These are phyloP conservation scores for Macrophya annulata DNA, from an alignment of 2,888 invertebrate species.

Conservation along the genomic window DNA sequence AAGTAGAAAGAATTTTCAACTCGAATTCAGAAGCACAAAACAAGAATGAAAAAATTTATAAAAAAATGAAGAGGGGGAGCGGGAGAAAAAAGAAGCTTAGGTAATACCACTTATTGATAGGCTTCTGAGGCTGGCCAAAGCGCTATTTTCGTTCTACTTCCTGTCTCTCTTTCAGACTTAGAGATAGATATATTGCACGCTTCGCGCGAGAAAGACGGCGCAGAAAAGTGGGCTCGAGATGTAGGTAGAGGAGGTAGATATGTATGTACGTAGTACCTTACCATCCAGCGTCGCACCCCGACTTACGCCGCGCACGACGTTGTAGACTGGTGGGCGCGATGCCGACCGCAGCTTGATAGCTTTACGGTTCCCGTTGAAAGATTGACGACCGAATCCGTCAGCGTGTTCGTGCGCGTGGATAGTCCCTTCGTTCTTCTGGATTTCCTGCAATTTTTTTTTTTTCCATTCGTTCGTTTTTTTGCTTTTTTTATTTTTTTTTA, in stretches of 20 bases:
- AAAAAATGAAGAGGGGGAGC: neutral
- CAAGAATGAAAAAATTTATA: neutral
- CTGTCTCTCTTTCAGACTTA: slow-evolving; percentile 58
- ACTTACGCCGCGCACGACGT: slow-evolving; percentile 17
- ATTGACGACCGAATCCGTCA: slow-evolving; percentile 77
- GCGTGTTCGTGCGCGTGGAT: slow-evolving; percentile 69
- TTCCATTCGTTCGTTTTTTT: no score
- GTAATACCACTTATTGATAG: slow-evolving; percentile 23
- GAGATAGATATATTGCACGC: slow-evolving; percentile 67
- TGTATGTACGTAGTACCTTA: neutral
- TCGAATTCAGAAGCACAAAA: neutral
- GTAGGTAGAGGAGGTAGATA: neutral
- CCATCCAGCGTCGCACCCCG: slow-evolving; percentile 21
- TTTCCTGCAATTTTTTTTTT: slow-evolving; percentile 64
- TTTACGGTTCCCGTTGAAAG: slow-evolving; percentile 74
- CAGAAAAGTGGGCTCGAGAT: slow-evolving; percentile 46
- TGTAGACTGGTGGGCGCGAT: slow-evolving; percentile 61
- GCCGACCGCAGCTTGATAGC: slow-evolving; percentile 68
- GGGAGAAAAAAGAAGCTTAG: neutral
- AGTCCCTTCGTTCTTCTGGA: slow-evolving; percentile 62
- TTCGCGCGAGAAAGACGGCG: slow-evolving; percentile 55
- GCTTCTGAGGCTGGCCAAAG: slow-evolving; percentile 13
- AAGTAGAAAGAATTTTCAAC: neutral
- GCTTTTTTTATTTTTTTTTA: neutral
- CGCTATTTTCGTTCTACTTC: slow-evolving; percentile 44